Evolutionary conservation across 2,888 invertebrate species (phyloP), one percentile per base, ranked within the genome.

Genomic region (Tinea pellionella): DNA sequence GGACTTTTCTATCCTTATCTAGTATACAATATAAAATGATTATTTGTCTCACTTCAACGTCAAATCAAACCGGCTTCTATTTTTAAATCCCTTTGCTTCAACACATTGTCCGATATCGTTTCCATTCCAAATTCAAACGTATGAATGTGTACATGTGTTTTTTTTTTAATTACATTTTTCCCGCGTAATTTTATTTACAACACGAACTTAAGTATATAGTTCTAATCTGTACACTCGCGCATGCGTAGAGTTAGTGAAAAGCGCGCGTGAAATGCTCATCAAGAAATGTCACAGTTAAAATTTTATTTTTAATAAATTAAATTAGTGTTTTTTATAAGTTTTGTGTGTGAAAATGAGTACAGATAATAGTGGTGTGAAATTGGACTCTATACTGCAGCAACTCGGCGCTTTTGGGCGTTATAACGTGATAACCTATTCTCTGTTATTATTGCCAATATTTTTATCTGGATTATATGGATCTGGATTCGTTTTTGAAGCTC

Each of bases 381-480:
- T 87, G 61, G 87, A 87, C 63, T 69, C 64, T 1, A 77, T 85
- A 59, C 62, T 86, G 13, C 65, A 75, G 42, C 73, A 83, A 16
- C 66, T 85, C n/a, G 85, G 86, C 3, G 68, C 82, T 1, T 86
- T 86, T 63, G 86, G 87, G 3, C 80, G 66, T 62, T 87, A 77
- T 63, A 85, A 86, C 51, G 66, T 87, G 12, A 65, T 84, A 62
- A 86, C 85, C 62, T 87, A 84, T 74, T 78, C 79, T 0, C 66
- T 87, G 11, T 66, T 81, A 1, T 64, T 87, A 19, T 80, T 83
- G 53, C 86, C 86, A 0, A 80, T 85, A 41, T 84, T 71, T 69
- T 74, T 86, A 69, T 81, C 86, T 63, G 86, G 85, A 69, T 78
- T 86, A 77, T 86, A 73, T 60, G 86, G 82, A 47, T 77, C 80